Conservation (phyloP, 2,113 vertebrate genomes). For the Nothobranchius kuhntae region DNA sequence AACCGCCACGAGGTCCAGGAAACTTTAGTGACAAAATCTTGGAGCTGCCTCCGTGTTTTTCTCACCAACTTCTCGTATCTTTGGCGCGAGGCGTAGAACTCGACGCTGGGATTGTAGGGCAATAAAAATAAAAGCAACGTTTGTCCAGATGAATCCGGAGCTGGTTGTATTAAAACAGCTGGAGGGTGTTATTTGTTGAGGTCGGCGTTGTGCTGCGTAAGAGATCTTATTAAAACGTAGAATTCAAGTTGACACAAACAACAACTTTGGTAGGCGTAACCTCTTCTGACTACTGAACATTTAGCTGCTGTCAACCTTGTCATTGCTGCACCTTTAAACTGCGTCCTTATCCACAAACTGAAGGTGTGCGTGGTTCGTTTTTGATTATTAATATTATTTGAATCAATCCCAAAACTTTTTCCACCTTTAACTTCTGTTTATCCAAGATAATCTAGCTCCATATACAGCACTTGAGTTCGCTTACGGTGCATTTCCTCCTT, state of each 20-base stretch:
- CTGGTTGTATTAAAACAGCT: constrained; percentile 13
- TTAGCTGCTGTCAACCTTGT: too few species aligned
- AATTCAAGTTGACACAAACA: neutral
- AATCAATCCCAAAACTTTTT: neutral
- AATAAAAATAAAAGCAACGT: constrained; percentile 4
- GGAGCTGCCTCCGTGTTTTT: constrained; percentile 10
- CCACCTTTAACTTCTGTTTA: neutral
- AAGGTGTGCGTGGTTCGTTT: too few species aligned
- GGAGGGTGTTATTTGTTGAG: neutral
- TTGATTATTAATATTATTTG: too few species aligned
- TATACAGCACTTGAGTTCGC: neutral
- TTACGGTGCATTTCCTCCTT: neutral
- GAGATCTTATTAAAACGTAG: neutral
- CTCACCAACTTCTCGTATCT: constrained; percentile 22
- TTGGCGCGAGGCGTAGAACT: constrained; percentile 13
- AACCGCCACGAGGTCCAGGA: constrained; percentile 34
- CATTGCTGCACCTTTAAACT: too few species aligned
- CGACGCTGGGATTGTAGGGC: constrained; percentile 18
- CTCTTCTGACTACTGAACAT: too few species aligned
- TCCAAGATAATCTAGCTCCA: neutral
- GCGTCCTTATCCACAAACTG: too few species aligned
- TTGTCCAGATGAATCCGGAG: constrained; percentile 6
- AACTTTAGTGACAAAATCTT: constrained; percentile 50
- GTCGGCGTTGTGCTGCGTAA: too few species aligned
- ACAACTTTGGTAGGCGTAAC: neutral